These are phyloP conservation scores for Oscheius sp. DNA, from an alignment of 2,888 invertebrate genomes.

Conservation along the genomic window DNA sequence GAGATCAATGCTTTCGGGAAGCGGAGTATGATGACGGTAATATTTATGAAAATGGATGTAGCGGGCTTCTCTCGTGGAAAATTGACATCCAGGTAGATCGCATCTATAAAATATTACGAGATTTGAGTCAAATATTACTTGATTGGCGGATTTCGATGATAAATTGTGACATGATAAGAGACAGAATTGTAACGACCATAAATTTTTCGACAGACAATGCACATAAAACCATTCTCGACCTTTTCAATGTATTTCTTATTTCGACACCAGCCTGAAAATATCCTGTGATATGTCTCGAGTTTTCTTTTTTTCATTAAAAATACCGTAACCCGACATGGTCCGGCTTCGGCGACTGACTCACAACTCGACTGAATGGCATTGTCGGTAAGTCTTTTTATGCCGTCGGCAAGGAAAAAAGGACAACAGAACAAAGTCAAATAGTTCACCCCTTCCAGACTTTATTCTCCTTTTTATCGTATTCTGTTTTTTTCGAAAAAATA, in stretches of 20 bases:
- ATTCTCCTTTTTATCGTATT: too few species aligned
- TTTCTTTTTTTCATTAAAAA: neutral
- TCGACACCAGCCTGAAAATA: slow-evolving; percentile 72
- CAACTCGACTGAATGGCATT: slow-evolving; percentile 14
- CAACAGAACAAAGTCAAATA: neutral
- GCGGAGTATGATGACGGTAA: slow-evolving; percentile 71
- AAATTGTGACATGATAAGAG: slow-evolving; percentile 73
- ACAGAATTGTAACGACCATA: slow-evolving; percentile 73
- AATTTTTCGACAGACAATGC: slow-evolving; percentile 71
- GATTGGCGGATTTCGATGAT: slow-evolving; percentile 73
- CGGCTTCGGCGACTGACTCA: neutral
- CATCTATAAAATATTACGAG: slow-evolving; percentile 48
- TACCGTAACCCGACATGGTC: neutral
- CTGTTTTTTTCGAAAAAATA: neutral
- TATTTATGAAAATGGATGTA: slow-evolving; percentile 74
- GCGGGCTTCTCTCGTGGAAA: slow-evolving; percentile 69
- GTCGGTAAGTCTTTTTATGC: slow-evolving; percentile 11
- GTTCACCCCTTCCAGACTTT: neutral
- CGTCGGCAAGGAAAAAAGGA: neutral
- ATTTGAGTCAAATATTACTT: slow-evolving; percentile 29
- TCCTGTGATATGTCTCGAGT: too few species aligned
- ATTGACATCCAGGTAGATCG: slow-evolving; percentile 71
- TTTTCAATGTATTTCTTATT: slow-evolving; percentile 73
- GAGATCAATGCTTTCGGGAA: slow-evolving; percentile 71
- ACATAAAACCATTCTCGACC: slow-evolving; percentile 67